phyloP scores from a whole-genome alignment of 1,140 invertebrate genomes.

The Palaemon carinicauda region DNA sequence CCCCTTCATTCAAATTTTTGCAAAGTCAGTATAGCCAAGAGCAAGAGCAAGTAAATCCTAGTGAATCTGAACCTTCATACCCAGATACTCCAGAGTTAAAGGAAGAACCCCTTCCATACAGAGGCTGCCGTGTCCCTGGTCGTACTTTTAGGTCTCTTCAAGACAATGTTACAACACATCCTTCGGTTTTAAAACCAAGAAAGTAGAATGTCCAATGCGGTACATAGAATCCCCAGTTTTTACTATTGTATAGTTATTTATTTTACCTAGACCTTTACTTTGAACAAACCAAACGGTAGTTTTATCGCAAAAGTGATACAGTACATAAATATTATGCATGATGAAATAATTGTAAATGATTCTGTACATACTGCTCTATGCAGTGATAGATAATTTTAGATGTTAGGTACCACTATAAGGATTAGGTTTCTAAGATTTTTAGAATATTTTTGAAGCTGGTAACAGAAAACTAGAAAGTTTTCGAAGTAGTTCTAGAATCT shows the following conservation, averaged over 20 bases:
- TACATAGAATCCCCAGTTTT: background rate
- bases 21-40: constrained; percentile 52
- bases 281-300: too few relatives aligned
- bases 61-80: constrained; percentile 7
- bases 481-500: too few relatives aligned
- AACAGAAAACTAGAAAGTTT: too few relatives aligned
- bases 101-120: constrained; percentile 49
- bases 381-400: too few relatives aligned
- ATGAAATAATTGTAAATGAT: too few relatives aligned
- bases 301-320: too few relatives aligned
- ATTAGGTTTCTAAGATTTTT: too few relatives aligned
- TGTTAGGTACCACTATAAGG: too few relatives aligned
- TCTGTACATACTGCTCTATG: too few relatives aligned
- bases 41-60: background rate
- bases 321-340: too few relatives aligned
- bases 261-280: background rate
- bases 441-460: too few relatives aligned
- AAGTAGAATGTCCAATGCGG: constrained; percentile 26
- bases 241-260: background rate
- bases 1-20: constrained; percentile 54
- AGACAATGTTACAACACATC: constrained; percentile 54
- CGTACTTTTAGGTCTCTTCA: constrained; percentile 53
- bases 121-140: constrained; percentile 52
- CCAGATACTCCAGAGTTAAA: constrained; percentile 39
- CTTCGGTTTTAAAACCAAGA: constrained; percentile 48